phyloP scores from a whole-genome alignment of 2,797 vertebrate genomes.

The Coendou prehensilis region DNA sequence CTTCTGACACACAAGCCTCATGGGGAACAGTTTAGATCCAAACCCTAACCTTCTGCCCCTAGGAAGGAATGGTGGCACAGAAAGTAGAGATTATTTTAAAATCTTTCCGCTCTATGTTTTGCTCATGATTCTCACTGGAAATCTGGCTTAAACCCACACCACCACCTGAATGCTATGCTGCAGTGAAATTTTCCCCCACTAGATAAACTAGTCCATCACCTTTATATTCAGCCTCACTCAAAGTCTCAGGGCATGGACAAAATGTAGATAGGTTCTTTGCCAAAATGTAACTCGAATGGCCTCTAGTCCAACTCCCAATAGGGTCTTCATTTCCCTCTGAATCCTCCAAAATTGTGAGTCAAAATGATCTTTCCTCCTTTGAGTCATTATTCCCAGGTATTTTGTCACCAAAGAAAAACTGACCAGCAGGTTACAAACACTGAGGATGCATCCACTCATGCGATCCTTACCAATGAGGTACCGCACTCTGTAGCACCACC shows the following conservation, averaged over 20 bases:
- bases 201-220: not conserved
- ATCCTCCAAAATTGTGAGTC: not conserved
- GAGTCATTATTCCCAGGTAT: not conserved
- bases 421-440: not conserved
- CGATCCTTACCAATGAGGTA: not conserved
- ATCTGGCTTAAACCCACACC: not conserved
- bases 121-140: not conserved
- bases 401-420: not conserved
- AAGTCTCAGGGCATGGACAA: not conserved
- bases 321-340: not conserved
- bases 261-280: not conserved
- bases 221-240: not conserved
- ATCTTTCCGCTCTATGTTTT: not conserved
- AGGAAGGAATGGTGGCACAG: not conserved
- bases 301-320: not conserved
- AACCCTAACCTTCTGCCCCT: not conserved
- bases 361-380: not conserved
- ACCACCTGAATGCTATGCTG: not conserved
- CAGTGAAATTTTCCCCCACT: not conserved
- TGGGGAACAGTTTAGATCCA: not conserved
- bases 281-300: not conserved
- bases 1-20: not conserved
- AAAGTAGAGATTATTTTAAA: not conserved
- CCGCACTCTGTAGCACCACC: not conserved
- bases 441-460: not conserved